Conservation (phyloP, 2,113 vertebrate genomes). For the Percina caprodes region DNA sequence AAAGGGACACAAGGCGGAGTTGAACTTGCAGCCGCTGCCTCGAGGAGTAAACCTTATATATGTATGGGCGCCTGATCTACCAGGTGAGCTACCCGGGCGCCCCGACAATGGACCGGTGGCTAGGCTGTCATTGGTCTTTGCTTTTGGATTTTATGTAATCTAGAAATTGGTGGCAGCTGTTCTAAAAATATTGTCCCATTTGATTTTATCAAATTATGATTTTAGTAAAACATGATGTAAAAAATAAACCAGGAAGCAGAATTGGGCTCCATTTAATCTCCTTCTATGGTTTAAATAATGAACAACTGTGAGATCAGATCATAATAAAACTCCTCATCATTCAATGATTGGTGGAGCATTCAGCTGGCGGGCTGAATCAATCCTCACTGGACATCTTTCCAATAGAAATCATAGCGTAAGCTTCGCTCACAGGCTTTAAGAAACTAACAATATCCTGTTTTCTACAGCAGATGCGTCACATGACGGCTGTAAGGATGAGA, state of each 20-base stretch:
- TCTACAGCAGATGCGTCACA: neutral
- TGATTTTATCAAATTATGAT: neutral
- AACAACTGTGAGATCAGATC: neutral
- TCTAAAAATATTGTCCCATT: neutral
- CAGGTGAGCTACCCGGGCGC: too few species aligned
- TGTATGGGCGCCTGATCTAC: too few species aligned
- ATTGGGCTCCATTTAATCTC: neutral
- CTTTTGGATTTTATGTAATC: neutral
- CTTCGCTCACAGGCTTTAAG: neutral
- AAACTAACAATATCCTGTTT: slow-evolving; percentile 12
- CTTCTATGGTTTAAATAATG: neutral
- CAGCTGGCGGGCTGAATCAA: neutral
- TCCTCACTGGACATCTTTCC: neutral
- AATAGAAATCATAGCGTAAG: neutral
- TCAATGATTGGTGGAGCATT: neutral
- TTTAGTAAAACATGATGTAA: neutral
- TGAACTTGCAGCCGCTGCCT: too few species aligned
- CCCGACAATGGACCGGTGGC: neutral
- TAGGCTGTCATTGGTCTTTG: neutral
- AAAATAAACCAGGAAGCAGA: neutral
- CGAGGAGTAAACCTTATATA: too few species aligned
- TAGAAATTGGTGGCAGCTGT: neutral
- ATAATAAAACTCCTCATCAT: neutral
- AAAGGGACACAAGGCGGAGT: too few species aligned
- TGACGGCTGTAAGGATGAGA: neutral